Conservation (phyloP, 1,140 invertebrate genomes). For the Hycleus cichorii region DNA sequence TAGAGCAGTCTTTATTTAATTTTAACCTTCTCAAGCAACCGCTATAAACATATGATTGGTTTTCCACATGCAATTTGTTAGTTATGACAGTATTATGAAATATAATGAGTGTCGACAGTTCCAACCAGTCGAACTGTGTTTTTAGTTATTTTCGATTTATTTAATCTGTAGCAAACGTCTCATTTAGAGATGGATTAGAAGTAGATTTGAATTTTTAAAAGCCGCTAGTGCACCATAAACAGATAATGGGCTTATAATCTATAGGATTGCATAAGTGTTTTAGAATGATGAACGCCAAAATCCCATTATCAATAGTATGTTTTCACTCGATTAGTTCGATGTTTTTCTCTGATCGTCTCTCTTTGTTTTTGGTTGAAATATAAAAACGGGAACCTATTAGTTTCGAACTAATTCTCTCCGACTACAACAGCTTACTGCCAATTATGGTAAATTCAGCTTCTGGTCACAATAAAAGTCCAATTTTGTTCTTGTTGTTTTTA, state of each 20-base stretch:
- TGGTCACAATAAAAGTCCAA: no score
- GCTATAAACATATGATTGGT: no score
- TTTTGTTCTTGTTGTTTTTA: not conserved
- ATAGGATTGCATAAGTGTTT: not conserved
- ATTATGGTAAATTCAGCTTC: no score
- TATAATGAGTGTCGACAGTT: constrained; percentile 5
- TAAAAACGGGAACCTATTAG: not conserved
- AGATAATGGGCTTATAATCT: constrained; percentile 8
- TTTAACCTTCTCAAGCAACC: no score
- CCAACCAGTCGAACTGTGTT: not conserved
- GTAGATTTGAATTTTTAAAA: constrained; percentile 7
- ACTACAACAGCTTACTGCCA: not conserved
- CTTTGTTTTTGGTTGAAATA: no score
- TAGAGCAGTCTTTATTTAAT: no score
- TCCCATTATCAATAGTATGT: constrained; percentile 2
- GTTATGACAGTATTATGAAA: constrained; percentile 1
- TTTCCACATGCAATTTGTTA: no score
- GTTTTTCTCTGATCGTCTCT: not conserved
- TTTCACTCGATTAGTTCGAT: not conserved
- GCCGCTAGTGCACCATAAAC: not conserved
- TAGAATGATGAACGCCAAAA: not conserved
- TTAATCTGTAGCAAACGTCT: constrained; percentile 7
- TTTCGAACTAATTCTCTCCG: not conserved
- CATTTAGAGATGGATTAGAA: constrained; percentile 6
- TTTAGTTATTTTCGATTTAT: not conserved